Evolutionary conservation across 2,888 invertebrate genomes (phyloP).

Genomic region (Athalia rosae): DNA sequence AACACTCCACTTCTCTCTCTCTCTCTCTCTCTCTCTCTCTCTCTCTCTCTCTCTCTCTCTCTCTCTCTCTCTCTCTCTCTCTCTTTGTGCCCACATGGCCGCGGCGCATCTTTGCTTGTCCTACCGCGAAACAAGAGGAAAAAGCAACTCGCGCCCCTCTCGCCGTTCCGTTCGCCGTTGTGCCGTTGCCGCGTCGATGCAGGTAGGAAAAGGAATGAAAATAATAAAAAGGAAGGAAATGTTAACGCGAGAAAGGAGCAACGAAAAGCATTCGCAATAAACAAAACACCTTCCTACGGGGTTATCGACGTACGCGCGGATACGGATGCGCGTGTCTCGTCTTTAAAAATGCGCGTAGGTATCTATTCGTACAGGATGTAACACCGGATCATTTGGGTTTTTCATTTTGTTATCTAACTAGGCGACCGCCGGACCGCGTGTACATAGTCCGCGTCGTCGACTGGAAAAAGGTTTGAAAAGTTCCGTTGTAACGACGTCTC

Average conservation of each 20-base stretch:
- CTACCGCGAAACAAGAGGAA: conserved; percentile 53
- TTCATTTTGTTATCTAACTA: no score
- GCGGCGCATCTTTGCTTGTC: conserved; percentile 50
- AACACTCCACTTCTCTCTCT: conserved; percentile 64
- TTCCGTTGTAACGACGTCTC: no score
- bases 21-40: no score
- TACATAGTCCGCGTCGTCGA: no score
- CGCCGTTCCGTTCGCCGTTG: no score
- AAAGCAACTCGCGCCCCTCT: conserved; percentile 18
- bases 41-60: no score
- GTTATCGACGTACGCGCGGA: conserved; percentile 4
- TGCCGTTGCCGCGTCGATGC: neutral
- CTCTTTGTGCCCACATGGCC: conserved; percentile 43
- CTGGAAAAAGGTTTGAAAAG: no score
- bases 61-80: no score
- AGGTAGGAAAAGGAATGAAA: conserved; percentile 46
- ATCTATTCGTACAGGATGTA: no score
- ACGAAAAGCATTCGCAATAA: conserved; percentile 43
- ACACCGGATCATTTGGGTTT: no score
- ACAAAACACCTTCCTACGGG: conserved; percentile 42
- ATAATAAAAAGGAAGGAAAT: conserved; percentile 34
- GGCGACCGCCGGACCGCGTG: no score
- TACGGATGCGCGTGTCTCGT: neutral
- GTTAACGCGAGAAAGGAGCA: conserved; percentile 47
- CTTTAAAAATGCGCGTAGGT: no score